phyloP scores from a whole-genome alignment of 1,140 invertebrate species.

The Cotesia glomerata region DNA sequence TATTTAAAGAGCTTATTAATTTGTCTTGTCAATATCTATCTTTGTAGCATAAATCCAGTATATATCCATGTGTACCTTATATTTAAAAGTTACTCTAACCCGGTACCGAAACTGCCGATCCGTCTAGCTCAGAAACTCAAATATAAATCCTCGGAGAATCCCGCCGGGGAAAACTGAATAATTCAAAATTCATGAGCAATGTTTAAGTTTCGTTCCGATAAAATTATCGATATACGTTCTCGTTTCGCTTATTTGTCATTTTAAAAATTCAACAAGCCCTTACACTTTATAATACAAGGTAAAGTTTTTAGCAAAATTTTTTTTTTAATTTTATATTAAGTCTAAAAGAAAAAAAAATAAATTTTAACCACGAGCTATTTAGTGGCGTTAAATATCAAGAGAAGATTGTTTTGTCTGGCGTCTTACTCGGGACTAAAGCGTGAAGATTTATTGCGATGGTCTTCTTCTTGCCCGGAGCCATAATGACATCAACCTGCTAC shows the following conservation, averaged over 20 bases:
- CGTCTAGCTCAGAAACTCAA: neutral
- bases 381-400: constrained; percentile 3
- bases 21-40: too few species aligned
- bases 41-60: too few species aligned
- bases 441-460: constrained; percentile 27
- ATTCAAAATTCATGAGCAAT: neutral
- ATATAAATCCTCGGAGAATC: neutral
- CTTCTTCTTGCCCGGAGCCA: constrained; percentile 15
- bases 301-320: neutral
- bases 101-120: neutral
- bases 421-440: neutral
- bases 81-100: neutral
- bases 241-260: neutral
- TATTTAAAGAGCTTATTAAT: too few species aligned
- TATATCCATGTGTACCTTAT: neutral
- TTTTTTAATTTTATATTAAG: neutral
- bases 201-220: neutral
- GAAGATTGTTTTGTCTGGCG: constrained; percentile 6
- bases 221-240: neutral
- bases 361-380: neutral
- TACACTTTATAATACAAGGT: too few species aligned
- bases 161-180: neutral
- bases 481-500: constrained; percentile 31
- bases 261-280: neutral
- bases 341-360: neutral